These are phyloP conservation scores for Arctocebus calabarensis DNA, from an alignment of 2,797 vertebrate genomes.

Conservation along the genomic window DNA sequence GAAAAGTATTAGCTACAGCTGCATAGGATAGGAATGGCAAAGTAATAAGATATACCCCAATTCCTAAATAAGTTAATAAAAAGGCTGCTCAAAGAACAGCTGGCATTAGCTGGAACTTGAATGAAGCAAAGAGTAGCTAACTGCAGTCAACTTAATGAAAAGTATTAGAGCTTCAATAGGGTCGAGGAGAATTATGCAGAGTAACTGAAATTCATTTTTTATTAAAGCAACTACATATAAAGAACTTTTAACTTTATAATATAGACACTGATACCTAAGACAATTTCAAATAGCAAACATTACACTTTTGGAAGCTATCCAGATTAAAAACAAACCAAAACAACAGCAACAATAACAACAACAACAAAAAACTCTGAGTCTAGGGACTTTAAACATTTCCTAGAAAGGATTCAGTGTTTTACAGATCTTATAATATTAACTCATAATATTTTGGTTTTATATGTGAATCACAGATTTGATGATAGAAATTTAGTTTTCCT, in stretches of 20 bases:
- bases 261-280: constrained; percentile 69
- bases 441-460: constrained; percentile 20
- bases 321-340: background rate
- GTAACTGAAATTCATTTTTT: constrained; percentile 64
- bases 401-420: constrained; percentile 16
- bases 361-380: background rate
- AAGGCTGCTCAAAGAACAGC: constrained; percentile 86
- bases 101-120: constrained; percentile 87
- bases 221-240: constrained; percentile 66
- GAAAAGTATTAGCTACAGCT: constrained; percentile 87
- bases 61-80: constrained; percentile 86
- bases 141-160: constrained; percentile 76
- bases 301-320: constrained; percentile 57
- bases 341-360: no score
- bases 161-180: constrained; percentile 78
- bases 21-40: constrained; percentile 77
- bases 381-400: constrained; percentile 42
- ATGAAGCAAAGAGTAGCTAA: constrained; percentile 80
- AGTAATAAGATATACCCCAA: constrained; percentile 85
- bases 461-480: constrained; percentile 26
- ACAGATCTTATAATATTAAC: background rate
- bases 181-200: constrained; percentile 80
- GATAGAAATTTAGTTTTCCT: background rate
- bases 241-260: constrained; percentile 65
- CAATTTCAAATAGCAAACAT: constrained; percentile 62